Conservation (phyloP, 2,888 invertebrate genomes). For the Trachelus troglodyta region DNA sequence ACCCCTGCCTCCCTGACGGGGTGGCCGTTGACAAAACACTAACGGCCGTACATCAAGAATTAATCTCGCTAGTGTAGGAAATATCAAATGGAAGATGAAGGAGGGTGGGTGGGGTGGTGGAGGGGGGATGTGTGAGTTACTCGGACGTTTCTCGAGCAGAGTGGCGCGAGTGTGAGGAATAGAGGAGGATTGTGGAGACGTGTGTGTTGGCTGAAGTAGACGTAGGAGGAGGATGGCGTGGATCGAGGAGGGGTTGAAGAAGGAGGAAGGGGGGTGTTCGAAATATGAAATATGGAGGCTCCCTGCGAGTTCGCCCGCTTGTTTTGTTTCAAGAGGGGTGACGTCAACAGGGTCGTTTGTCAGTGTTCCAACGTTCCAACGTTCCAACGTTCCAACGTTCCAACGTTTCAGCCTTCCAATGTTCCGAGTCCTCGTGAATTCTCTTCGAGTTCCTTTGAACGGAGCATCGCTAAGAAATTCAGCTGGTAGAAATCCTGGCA, state of each 20-base stretch:
- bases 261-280: not conserved
- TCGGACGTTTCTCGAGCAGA: not conserved
- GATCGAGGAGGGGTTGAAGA: too few species aligned
- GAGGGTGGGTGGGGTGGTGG: not conserved
- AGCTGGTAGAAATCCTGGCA: not conserved
- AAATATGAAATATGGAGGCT: conserved; percentile 56
- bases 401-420: conserved; percentile 3
- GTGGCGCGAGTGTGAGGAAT: not conserved
- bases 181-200: not conserved
- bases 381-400: conserved; percentile 30
- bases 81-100: conserved; percentile 8
- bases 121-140: not conserved
- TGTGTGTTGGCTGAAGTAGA: too few species aligned
- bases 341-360: conserved; percentile 62
- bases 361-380: conserved; percentile 31
- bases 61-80: conserved; percentile 48
- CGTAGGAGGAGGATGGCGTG: too few species aligned
- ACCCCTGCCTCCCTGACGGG: too few species aligned
- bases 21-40: not conserved
- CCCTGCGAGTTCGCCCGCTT: conserved; percentile 38
- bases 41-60: conserved; percentile 36
- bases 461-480: too few species aligned
- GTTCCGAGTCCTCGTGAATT: conserved; percentile 13
- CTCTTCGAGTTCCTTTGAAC: conserved; percentile 4
- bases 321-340: conserved; percentile 57